Evolutionary conservation across 2,888 invertebrate genomes (phyloP).

Genomic region (Iphiclides podalirius): DNA sequence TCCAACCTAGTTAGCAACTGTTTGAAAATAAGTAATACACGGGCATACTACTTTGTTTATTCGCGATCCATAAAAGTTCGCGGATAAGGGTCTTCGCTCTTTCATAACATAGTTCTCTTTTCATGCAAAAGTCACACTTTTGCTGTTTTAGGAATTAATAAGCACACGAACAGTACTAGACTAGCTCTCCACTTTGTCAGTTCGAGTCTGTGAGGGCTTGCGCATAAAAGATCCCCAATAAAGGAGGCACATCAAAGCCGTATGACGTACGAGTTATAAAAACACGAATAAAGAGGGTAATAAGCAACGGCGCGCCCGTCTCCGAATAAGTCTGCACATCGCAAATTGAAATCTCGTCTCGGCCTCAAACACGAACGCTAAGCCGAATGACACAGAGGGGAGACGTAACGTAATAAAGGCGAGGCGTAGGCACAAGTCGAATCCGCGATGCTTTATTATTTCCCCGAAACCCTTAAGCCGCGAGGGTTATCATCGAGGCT

Average conservation of each 20-base stretch:
- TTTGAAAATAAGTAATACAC: too few relatives aligned
- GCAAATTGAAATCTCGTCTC: slow-evolving; percentile 17
- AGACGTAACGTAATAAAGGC: slow-evolving; percentile 16
- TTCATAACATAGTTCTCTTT: too few relatives aligned
- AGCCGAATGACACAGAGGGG: slow-evolving; percentile 4
- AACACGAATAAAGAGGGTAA: neutral
- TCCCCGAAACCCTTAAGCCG: slow-evolving; percentile 1
- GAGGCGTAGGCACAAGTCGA: neutral
- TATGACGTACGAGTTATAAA: neutral
- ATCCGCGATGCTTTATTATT: slow-evolving; percentile 7
- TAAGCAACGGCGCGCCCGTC: neutral
- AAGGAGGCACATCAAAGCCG: neutral
- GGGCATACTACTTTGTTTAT: too few relatives aligned
- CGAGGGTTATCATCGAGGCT: slow-evolving; percentile 4
- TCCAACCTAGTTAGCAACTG: too few relatives aligned
- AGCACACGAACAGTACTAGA: too few relatives aligned
- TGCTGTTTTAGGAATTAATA: too few relatives aligned
- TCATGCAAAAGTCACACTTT: too few relatives aligned
- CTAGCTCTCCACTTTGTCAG: too few relatives aligned
- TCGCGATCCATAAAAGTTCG: too few relatives aligned
- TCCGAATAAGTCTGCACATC: neutral
- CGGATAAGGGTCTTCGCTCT: too few relatives aligned
- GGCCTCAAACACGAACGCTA: slow-evolving; percentile 6
- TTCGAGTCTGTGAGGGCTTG: too few relatives aligned
- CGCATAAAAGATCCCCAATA: too few relatives aligned